Conservation (phyloP, 2,113 vertebrate species). For the Tachycineta bicolor region DNA sequence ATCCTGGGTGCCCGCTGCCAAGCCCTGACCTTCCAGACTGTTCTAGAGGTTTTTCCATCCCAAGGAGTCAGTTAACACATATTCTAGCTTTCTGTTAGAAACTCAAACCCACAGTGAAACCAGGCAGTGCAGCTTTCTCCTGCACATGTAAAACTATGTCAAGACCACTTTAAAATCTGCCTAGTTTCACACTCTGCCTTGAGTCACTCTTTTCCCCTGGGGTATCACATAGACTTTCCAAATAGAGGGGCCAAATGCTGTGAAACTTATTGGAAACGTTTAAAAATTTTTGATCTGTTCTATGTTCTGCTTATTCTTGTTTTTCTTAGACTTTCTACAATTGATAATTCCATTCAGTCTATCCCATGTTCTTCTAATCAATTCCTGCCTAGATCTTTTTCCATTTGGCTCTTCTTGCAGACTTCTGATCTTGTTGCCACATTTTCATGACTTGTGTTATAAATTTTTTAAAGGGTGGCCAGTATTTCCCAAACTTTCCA, state of each 20-base stretch:
- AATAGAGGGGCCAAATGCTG: constrained; percentile 22
- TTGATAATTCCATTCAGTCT: constrained; percentile 20
- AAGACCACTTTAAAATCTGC: not conserved
- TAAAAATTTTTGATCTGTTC: constrained; percentile 24
- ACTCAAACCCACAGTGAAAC: not conserved
- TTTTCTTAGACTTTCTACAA: constrained; percentile 6
- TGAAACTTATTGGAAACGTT: constrained; percentile 26
- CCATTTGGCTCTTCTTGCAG: constrained; percentile 11
- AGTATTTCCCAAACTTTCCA: not conserved
- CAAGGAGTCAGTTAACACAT: not conserved
- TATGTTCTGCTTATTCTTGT: not conserved
- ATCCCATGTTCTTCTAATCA: not conserved
- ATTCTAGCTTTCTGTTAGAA: not conserved
- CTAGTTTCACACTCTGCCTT: not conserved
- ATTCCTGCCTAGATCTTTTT: not conserved
- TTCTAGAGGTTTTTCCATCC: not conserved
- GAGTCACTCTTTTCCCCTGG: not conserved
- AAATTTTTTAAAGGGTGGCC: not conserved
- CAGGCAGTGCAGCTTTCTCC: not conserved
- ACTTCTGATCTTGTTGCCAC: constrained; percentile 19
- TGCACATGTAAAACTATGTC: not conserved
- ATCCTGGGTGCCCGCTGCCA: not conserved
- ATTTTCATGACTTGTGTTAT: not conserved
- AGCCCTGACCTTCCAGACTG: not conserved
- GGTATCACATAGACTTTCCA: constrained; percentile 18